These are phyloP conservation scores for Laticauda colubrina DNA, from an alignment of 2,113 vertebrate genomes.

Conservation along the genomic window DNA sequence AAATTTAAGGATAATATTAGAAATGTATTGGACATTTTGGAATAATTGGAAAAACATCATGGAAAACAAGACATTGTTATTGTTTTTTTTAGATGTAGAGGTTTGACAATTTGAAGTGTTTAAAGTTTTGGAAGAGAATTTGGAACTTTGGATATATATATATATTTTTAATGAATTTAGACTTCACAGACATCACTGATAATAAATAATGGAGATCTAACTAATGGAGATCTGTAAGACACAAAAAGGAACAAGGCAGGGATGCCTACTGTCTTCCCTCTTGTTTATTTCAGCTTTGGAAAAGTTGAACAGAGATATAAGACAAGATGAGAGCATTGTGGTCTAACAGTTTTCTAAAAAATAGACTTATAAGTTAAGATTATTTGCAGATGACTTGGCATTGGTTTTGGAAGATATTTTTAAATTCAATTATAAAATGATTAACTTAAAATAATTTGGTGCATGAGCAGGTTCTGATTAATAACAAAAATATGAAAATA, in stretches of 20 bases:
- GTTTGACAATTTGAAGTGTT: not conserved
- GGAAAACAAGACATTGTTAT: not conserved
- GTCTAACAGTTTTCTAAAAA: not conserved
- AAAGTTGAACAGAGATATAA: not conserved
- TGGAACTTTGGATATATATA: not conserved
- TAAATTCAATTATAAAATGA: not conserved
- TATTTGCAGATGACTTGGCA: not conserved
- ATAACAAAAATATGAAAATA: not conserved
- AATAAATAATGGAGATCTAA: not conserved
- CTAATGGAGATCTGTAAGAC: not conserved
- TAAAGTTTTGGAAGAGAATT: not conserved
- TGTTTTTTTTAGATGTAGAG: not conserved
- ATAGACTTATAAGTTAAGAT: not conserved
- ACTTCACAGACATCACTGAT: not conserved
- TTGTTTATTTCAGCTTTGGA: not conserved
- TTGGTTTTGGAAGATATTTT: not conserved
- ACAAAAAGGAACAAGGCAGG: not conserved
- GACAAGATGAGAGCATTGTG: not conserved
- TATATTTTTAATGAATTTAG: not conserved
- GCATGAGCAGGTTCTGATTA: not conserved
- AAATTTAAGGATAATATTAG: not conserved
- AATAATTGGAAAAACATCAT: not conserved
- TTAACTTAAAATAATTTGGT: not conserved
- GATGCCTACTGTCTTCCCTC: not conserved
- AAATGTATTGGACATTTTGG: not conserved